phyloP scores from a whole-genome alignment of 2,888 invertebrate species.

The Acronicta aceris region DNA sequence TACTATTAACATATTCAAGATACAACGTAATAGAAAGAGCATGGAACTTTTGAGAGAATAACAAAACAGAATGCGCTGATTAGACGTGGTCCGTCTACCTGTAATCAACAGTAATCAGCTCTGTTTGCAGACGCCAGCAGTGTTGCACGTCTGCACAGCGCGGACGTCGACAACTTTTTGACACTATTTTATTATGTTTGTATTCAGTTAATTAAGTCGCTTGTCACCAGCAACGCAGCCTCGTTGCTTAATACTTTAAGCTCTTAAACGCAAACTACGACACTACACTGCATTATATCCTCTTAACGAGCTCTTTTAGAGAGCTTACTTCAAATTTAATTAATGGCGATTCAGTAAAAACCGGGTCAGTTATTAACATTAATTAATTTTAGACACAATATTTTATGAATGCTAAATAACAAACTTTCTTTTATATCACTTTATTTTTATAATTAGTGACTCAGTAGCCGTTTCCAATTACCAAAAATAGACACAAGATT shows the following conservation, averaged over 20 bases:
- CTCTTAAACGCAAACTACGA: conserved; percentile 81
- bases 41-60: conserved; percentile 3
- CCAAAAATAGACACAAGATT: background rate
- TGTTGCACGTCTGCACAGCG: conserved; percentile 13
- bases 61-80: conserved; percentile 21
- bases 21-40: conserved; percentile 7
- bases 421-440: conserved; percentile 10
- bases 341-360: conserved; percentile 70
- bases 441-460: background rate
- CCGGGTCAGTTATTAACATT: conserved; percentile 47
- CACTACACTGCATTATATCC: conserved; percentile 75
- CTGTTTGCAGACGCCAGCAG: conserved; percentile 15
- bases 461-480: background rate
- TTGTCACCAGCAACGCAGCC: conserved; percentile 78
- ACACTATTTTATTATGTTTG: conserved; percentile 71
- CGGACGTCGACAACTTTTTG: conserved; percentile 62
- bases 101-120: conserved; percentile 31
- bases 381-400: conserved; percentile 54
- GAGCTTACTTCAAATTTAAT: conserved; percentile 75
- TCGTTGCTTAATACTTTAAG: conserved; percentile 79
- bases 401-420: conserved; percentile 32
- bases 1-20: conserved; percentile 2
- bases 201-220: conserved; percentile 80
- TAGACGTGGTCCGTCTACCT: conserved; percentile 10
- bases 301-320: conserved; percentile 75